Evolutionary conservation across 2,888 invertebrate species (phyloP), one percentile per base, ranked within the genome.

Genomic region (Sepioteuthis lessoniana): DNA sequence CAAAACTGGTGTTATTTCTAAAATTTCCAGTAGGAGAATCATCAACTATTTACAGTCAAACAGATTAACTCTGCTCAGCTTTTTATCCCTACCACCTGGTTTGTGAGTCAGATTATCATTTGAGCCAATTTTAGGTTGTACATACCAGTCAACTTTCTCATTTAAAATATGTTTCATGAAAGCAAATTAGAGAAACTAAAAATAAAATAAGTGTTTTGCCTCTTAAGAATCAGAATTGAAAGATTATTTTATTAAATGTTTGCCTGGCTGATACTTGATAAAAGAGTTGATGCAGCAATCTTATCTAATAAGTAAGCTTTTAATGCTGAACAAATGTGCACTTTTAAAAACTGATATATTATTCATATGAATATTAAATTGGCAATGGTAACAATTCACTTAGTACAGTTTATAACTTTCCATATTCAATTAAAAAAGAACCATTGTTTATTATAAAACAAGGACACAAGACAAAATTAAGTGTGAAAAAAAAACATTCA

Each of bases 91-190:
- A 95, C 99, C 98, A 96, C 98, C 98, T 1, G 99, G 98, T 94
- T 98, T 97, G 96, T 99, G 99, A 95, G 98, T 98, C 5, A 96
- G 96, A 94, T 99, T 99, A 97, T 99, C 99, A 97, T 99, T 98
- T 94, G 99, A 99, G 94, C 98, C 98, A 97, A 99, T 98, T 97
- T 98, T 98, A 8, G 99, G 98, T 98, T 98, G 8, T 99, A 98
- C 98, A 95, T 98, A 98, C 97, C 97, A 97, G 1, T 96, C 95
- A 38, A 97, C 94, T 90, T 95, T 96, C 90, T 95, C 94, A 94
- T 93, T 94, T 92, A 95, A 95, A 93, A 95, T 95, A 95, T 95
- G 94, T 76, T 94, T 60, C 19, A n/a, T 10, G 35, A 35, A 76
- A n/a, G 16, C 76, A 76, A 76, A 35, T 76, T 35, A 76, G n/a